Evolutionary conservation across 2,113 vertebrate species (phyloP).

Genomic region (Thermophis baileyi): DNA sequence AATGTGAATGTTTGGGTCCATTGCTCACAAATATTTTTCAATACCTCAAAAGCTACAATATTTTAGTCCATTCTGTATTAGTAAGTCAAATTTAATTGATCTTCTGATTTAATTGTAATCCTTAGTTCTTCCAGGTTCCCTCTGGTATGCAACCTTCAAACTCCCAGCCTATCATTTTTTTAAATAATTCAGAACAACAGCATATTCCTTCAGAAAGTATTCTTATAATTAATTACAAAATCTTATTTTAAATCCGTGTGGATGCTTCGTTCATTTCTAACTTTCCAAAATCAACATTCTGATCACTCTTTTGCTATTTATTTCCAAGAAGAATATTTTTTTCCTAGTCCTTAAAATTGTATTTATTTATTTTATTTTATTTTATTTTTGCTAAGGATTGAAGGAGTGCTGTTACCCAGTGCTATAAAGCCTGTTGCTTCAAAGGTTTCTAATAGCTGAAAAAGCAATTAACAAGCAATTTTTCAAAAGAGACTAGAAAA

Average conservation of each 20-base stretch:
- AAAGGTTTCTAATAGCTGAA: neutral
- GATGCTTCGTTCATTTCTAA: neutral
- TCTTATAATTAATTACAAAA: neutral
- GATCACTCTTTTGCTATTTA: neutral
- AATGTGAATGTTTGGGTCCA: neutral
- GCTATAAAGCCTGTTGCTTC: neutral
- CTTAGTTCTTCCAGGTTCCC: neutral
- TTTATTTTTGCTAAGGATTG: neutral
- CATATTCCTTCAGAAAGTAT: neutral
- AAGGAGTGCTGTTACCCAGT: neutral
- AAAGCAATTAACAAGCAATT: neutral
- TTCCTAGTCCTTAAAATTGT: neutral
- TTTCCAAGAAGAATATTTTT: neutral
- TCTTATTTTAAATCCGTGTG: neutral
- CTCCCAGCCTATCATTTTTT: too few species aligned
- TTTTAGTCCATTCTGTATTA: neutral
- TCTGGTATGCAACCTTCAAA: neutral
- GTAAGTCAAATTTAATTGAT: neutral
- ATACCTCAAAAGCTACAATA: neutral
- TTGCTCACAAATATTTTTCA: neutral
- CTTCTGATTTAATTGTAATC: neutral
- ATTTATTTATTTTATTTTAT: neutral
- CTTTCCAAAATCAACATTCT: neutral
- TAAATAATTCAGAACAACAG: neutral
- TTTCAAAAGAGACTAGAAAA: neutral